Evolutionary conservation across 2,888 invertebrate genomes (phyloP).

Genomic region (Aporophyla nigra): DNA sequence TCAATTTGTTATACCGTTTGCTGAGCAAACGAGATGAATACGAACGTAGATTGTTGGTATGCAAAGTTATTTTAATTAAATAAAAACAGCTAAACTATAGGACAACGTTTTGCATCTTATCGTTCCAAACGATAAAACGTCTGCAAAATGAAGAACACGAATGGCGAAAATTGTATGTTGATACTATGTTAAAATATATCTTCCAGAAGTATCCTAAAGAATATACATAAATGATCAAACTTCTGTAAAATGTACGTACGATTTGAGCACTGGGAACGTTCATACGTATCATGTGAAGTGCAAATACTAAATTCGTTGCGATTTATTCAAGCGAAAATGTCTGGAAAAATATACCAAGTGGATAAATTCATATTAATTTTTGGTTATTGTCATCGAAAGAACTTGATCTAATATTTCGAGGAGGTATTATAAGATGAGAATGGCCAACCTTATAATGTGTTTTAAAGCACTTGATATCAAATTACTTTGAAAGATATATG

Average conservation of each 20-base stretch:
- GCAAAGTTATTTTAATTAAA: constrained; percentile 7
- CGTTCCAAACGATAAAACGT: constrained; percentile 18
- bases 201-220: constrained; percentile 11
- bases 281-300: constrained; percentile 25
- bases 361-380: constrained; percentile 44
- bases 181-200: constrained; percentile 23
- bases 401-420: constrained; percentile 32
- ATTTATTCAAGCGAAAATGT: constrained; percentile 44
- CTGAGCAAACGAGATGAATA: constrained; percentile 19
- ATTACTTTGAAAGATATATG: constrained; percentile 19
- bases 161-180: constrained; percentile 7
- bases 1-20: constrained; percentile 29
- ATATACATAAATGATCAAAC: constrained; percentile 17
- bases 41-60: not conserved
- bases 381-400: constrained; percentile 32
- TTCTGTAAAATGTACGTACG: constrained; percentile 16
- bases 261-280: constrained; percentile 15
- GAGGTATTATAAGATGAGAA: constrained; percentile 2
- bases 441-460: constrained; percentile 12
- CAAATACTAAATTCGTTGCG: constrained; percentile 26
- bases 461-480: constrained; percentile 27
- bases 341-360: constrained; percentile 7
- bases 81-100: not conserved
- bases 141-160: constrained; percentile 23
- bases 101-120: not conserved